Evolutionary conservation across 2,797 vertebrate species (phyloP), one percentile per base, ranked within the genome.

Genomic region (Carapus acus): DNA sequence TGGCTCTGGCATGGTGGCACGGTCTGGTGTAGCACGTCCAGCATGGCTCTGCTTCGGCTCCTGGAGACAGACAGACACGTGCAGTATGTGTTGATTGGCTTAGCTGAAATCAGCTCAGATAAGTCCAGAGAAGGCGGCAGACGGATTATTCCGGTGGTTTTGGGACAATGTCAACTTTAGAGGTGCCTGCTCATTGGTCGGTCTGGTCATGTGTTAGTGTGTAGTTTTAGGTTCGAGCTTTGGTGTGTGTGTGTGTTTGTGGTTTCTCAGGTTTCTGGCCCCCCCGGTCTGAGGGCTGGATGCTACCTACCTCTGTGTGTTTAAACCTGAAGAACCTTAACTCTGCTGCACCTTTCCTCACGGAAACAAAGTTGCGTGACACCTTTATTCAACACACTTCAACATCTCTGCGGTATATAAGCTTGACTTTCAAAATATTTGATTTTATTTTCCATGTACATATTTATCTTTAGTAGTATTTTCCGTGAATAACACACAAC

Each of bases 221-320:
- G 43, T 59, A 13, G 47, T 75, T 76, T 62, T 15, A 50, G 76
- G 83, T 85, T 56, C 77, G 64, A 79, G 52, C 77, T 52, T 63
- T 53, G 77, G 62, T 75, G n/a, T n/a, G n/a, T 37, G 51, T 54
- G 23, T 42, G 50, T 65, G 55, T 71, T 66, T 52, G 74, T 12
- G 73, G 78, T 85, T 85, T 80, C 81, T 85, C 85, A 80, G 86
- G 82, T 81, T 76, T 81, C 73, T 77, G 66, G 71, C 68, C 68
- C 69, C 68, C n/a, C n/a, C n/a, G n/a, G 55, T 47, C 6, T 20
- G 27, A 70, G 73, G 62, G 66, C 31, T 71, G 44, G 45, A 45
- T 77, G 59, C 76, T 81, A 84, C 76, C 87, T 89, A 88, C 87
- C 88, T 87, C 86, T 76, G 37, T 76, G 76, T 49, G 46, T 78